Conservation (phyloP, 2,797 vertebrate genomes). For the Tinamus major region DNA sequence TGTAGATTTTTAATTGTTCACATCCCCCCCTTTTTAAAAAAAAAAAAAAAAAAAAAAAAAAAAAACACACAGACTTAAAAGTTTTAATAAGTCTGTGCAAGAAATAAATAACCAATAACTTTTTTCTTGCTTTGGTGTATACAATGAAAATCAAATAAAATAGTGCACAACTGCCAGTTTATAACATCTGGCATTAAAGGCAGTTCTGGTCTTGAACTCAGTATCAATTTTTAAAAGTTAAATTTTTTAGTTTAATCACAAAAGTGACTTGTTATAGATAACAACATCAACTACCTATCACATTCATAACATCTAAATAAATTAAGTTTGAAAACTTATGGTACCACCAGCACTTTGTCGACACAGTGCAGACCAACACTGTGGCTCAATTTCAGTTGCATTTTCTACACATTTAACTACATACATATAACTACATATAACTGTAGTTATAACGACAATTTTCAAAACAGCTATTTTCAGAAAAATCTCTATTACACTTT, state of each 20-base stretch:
- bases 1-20: neutral
- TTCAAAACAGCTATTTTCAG: neutral
- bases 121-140: neutral
- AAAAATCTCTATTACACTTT: neutral
- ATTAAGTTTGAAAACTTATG: neutral
- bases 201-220: neutral
- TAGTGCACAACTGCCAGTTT: neutral
- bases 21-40: neutral
- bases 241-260: neutral
- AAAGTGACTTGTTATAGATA: neutral
- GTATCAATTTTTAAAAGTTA: neutral
- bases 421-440: too few species aligned
- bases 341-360: neutral
- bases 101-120: neutral
- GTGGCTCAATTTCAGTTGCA: neutral
- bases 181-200: neutral
- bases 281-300: neutral
- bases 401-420: neutral
- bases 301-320: neutral
- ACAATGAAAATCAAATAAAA: neutral
- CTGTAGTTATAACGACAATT: neutral
- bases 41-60: neutral
- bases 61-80: neutral
- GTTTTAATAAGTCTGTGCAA: neutral
- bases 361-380: neutral